Evolutionary conservation across 2,113 vertebrate species (phyloP).

Genomic region (Brienomyrus longianalis): DNA sequence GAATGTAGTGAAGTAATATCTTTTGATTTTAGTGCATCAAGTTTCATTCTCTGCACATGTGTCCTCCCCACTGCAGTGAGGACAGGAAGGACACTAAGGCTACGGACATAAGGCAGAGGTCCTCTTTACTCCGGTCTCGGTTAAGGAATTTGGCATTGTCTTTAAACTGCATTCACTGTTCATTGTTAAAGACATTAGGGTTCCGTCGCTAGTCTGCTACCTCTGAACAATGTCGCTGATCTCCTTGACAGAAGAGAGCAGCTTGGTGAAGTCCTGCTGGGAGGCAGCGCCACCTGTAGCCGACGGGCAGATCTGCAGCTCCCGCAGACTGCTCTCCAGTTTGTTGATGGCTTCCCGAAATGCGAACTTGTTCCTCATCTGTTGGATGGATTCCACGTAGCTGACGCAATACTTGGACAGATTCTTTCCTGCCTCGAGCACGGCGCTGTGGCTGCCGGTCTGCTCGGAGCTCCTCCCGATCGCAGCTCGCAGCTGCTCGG

Average conservation of each 20-base stretch:
- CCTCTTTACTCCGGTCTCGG: background rate
- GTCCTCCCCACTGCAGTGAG: background rate
- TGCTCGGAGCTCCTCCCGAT: slow-evolving; percentile 86
- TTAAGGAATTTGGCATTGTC: background rate
- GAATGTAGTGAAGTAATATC: slow-evolving; percentile 11
- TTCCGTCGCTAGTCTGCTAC: slow-evolving; percentile 67
- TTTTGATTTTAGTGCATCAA: background rate
- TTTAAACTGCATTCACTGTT: background rate
- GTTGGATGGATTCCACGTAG: slow-evolving; percentile 96
- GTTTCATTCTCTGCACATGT: background rate
- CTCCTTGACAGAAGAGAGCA: slow-evolving; percentile 90
- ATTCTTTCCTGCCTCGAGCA: slow-evolving; percentile 93
- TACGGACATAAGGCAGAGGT: background rate
- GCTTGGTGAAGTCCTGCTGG: slow-evolving; percentile 92
- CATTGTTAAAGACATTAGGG: background rate
- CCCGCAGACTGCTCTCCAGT: slow-evolving; percentile 82
- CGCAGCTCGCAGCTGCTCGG: slow-evolving; percentile 73
- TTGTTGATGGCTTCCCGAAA: slow-evolving; percentile 98
- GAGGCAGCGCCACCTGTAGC: slow-evolving; percentile 69
- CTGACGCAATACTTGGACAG: slow-evolving; percentile 87
- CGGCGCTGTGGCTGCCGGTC: slow-evolving; percentile 84
- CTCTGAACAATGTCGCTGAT: slow-evolving; percentile 97
- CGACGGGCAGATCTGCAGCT: slow-evolving; percentile 89
- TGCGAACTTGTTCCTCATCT: slow-evolving; percentile 98
- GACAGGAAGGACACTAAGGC: background rate